phyloP scores from a whole-genome alignment of 2,797 vertebrate genomes.

The Cynopterus sphinx region DNA sequence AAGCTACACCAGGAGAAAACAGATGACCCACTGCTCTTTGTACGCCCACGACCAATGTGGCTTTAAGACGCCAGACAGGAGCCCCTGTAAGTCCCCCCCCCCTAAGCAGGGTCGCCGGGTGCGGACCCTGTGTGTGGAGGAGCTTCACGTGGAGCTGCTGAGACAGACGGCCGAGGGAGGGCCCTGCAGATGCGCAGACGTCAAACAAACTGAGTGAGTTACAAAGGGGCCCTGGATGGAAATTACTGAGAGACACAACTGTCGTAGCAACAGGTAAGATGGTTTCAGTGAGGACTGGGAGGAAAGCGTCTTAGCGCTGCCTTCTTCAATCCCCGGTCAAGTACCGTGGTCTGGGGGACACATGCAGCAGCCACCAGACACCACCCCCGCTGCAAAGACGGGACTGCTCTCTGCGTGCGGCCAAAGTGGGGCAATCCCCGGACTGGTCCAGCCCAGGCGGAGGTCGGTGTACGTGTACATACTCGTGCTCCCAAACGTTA shows the following conservation, averaged over 20 bases:
- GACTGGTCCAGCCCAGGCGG: background rate
- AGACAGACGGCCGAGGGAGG: background rate
- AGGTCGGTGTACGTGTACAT: rapidly evolving
- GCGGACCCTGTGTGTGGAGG: background rate
- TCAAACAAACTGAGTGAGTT: background rate
- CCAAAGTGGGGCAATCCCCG: background rate
- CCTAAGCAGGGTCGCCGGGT: background rate
- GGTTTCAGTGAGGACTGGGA: background rate
- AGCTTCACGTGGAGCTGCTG: background rate
- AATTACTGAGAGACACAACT: background rate
- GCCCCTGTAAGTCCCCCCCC: rapidly evolving
- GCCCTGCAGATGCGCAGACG: background rate
- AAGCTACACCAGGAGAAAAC: constrained; percentile 49
- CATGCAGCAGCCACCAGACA: rapidly evolving
- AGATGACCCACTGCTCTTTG: background rate
- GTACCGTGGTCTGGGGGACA: background rate
- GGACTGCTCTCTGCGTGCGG: background rate
- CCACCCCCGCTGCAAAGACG: background rate
- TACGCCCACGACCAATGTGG: constrained; percentile 24
- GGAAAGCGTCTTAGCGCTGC: background rate
- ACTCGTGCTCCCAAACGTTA: background rate
- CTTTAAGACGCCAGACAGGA: constrained; percentile 43
- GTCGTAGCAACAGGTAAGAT: background rate
- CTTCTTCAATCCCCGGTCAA: background rate
- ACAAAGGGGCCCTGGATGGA: background rate